These are phyloP conservation scores for Mythimna loreyi DNA, from an alignment of 2,888 invertebrate species.

Conservation along the genomic window DNA sequence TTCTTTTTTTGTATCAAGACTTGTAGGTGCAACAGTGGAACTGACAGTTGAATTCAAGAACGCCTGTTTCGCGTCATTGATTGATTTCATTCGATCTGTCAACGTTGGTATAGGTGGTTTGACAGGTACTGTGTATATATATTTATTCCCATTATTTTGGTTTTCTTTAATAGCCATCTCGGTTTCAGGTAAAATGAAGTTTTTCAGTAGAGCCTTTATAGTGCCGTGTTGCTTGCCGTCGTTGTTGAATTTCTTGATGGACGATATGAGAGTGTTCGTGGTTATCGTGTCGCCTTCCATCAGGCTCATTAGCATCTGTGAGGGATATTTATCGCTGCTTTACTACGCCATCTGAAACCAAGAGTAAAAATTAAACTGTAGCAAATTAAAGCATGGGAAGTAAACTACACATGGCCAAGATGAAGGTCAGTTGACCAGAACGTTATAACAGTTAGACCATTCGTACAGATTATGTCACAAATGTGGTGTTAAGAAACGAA, in stretches of 20 bases:
- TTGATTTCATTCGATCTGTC: constrained; percentile 78
- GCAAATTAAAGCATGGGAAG: constrained; percentile 35
- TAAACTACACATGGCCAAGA: constrained; percentile 37
- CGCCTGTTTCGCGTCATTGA: constrained; percentile 83
- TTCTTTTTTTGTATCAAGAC: constrained; percentile 51
- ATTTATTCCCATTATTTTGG: constrained; percentile 78
- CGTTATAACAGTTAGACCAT: constrained; percentile 41
- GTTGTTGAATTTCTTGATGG: constrained; percentile 80
- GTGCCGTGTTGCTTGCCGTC: constrained; percentile 82
- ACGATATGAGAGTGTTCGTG: constrained; percentile 81
- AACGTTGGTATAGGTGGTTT: constrained; percentile 75
- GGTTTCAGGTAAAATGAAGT: constrained; percentile 82
- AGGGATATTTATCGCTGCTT: constrained; percentile 78
- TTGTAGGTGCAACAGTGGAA: constrained; percentile 69
- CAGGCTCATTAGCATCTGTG: constrained; percentile 84
- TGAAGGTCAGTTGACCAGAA: constrained; percentile 37
- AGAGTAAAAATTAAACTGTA: constrained; percentile 45
- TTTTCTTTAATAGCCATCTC: constrained; percentile 88
- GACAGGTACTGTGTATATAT: constrained; percentile 82
- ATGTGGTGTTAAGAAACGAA: constrained; percentile 39
- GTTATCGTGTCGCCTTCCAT: constrained; percentile 86
- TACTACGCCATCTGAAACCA: constrained; percentile 88
- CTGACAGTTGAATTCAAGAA: constrained; percentile 83
- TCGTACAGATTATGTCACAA: constrained; percentile 65
- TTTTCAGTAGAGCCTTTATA: constrained; percentile 83